A percentile compares a stretch with the other conserved stretches of the same genome.
These are phyloP conservation scores for Hucho hucho DNA, from an alignment of 2,113 vertebrate genomes.

Conservation along the genomic window DNA sequence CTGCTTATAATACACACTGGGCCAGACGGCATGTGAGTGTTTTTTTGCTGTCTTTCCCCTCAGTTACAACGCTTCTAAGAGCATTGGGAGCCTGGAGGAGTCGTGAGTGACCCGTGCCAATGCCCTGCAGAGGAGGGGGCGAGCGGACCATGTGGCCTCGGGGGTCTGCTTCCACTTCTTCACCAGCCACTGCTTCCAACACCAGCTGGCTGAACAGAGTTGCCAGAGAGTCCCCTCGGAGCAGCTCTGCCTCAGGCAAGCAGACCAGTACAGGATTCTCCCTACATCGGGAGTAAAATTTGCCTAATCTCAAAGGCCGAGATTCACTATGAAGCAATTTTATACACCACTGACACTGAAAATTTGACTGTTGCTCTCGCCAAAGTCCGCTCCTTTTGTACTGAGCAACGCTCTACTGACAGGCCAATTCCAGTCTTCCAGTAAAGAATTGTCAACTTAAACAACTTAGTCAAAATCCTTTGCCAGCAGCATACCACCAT, in stretches of 20 bases:
- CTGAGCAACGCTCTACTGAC: constrained; percentile 94
- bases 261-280: constrained; percentile 31
- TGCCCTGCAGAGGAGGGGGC: constrained; percentile 89
- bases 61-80: constrained; percentile 91
- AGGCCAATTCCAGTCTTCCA: constrained; percentile 94
- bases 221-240: constrained; percentile 95
- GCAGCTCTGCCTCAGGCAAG: constrained; percentile 92
- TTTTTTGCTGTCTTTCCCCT: background rate
- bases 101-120: constrained; percentile 91
- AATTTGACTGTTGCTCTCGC: constrained; percentile 84
- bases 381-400: constrained; percentile 96
- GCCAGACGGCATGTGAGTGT: no score
- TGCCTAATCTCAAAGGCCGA: constrained; percentile 88
- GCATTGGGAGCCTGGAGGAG: constrained; percentile 98
- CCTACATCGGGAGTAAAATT: constrained; percentile 94
- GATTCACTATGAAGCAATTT: constrained; percentile 77
- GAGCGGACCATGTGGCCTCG: constrained; percentile 92
- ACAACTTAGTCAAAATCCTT: no score
- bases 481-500: no score
- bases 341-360: constrained; percentile 83
- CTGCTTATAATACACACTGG: no score
- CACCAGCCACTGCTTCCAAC: constrained; percentile 88
- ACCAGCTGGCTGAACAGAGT: constrained; percentile 86
- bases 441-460: constrained; percentile 81
- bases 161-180: constrained; percentile 97